Evolutionary conservation across 2,888 invertebrate genomes (phyloP).

Genomic region (Bhutanitis thaidina): DNA sequence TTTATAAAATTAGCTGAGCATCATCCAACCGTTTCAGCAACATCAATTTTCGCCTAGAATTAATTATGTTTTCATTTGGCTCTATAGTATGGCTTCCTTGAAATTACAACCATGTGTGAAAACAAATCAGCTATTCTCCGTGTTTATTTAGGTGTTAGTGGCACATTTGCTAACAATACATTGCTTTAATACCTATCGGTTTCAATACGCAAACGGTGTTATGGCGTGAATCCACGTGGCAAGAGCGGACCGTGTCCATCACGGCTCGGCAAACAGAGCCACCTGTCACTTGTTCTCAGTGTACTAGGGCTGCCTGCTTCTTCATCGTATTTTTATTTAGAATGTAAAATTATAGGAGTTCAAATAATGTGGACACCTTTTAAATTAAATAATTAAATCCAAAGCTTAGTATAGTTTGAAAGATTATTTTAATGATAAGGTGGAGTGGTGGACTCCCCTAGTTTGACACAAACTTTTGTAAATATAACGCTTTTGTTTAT

Average conservation of each 20-base stretch:
- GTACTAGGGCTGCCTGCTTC: conserved; percentile 7
- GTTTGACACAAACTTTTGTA: too few species aligned
- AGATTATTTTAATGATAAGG: too few species aligned
- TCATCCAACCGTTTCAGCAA: too few species aligned
- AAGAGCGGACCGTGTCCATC: conserved; percentile 4
- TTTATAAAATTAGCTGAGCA: too few species aligned
- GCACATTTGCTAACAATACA: conserved; percentile 12
- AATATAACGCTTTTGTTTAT: too few species aligned
- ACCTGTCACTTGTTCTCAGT: background rate
- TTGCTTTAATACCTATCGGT: background rate
- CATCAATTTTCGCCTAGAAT: too few species aligned
- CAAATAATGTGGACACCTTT: too few species aligned
- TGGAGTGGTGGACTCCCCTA: too few species aligned
- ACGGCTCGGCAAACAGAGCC: conserved; percentile 3
- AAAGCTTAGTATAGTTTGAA: too few species aligned
- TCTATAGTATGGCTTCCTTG: background rate
- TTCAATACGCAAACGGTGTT: background rate
- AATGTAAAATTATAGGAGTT: too few species aligned
- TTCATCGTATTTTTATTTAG: background rate
- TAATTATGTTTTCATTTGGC: background rate
- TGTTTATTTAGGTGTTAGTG: conserved; percentile 1
- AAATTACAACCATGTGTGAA: conserved; percentile 1
- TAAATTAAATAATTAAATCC: too few species aligned
- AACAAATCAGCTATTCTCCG: conserved; percentile 3
- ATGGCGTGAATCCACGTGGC: background rate